phyloP scores from a whole-genome alignment of 1,140 invertebrate species.

The Cheumatopsyche charites region DNA sequence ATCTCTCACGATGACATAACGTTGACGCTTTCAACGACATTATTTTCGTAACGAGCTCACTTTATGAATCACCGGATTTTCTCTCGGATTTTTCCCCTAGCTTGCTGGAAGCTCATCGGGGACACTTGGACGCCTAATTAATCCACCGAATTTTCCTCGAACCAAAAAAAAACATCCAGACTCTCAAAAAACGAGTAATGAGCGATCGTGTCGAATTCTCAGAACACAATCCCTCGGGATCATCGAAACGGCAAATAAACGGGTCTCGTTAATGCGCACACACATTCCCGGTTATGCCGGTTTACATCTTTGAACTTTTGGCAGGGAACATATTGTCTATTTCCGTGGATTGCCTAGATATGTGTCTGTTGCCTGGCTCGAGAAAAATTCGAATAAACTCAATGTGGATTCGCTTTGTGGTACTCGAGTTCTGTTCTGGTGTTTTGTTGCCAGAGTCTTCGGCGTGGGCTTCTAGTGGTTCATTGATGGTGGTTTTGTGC shows the following conservation, averaged over 20 bases:
- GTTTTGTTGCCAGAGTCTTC: no score
- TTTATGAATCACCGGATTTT: constrained; percentile 9
- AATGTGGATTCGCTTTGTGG: no score
- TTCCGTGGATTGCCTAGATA: constrained; percentile 35
- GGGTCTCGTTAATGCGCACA: not conserved
- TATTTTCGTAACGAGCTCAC: constrained; percentile 1
- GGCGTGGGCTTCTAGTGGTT: no score
- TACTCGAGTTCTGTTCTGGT: no score
- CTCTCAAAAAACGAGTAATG: not conserved
- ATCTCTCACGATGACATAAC: not conserved
- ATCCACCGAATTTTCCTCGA: no score
- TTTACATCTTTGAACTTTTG: constrained; percentile 35
- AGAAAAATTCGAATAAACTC: no score
- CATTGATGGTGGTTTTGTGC: no score
- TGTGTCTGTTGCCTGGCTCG: not conserved
- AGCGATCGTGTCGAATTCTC: not conserved
- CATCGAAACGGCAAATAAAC: not conserved
- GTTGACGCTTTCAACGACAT: not conserved
- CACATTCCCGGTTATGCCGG: not conserved
- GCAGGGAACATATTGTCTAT: constrained; percentile 37
- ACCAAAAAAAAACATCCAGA: not conserved
- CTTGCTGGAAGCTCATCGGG: no score
- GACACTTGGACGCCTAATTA: no score
- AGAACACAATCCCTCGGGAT: not conserved
- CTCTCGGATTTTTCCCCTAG: not conserved